phyloP scores from a whole-genome alignment of 2,797 vertebrate species.

The Pygocentrus nattereri region DNA sequence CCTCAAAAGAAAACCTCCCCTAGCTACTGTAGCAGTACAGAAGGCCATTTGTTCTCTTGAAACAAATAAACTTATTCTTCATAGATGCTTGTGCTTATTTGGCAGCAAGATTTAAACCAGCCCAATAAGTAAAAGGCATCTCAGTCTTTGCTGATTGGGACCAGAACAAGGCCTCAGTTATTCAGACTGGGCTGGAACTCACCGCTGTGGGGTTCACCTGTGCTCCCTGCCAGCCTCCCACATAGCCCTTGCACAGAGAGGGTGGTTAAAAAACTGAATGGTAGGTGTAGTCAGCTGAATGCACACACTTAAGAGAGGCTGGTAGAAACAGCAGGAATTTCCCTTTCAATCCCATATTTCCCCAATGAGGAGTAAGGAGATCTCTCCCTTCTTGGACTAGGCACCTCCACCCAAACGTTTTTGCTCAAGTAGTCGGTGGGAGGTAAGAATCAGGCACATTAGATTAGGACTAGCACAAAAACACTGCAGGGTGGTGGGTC shows the following conservation, averaged over 20 bases:
- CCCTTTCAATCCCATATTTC: neutral
- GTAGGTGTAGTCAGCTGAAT: neutral
- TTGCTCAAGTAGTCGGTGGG: neutral
- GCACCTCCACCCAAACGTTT: neutral
- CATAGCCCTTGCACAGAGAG: constrained; percentile 34
- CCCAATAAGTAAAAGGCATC: constrained; percentile 41
- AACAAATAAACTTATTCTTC: constrained; percentile 46
- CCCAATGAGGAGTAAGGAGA: neutral
- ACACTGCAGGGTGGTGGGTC: neutral
- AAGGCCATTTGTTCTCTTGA: constrained; percentile 28
- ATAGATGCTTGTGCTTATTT: constrained; percentile 31
- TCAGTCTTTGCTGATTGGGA: constrained; percentile 43
- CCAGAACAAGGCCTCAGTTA: constrained; percentile 55
- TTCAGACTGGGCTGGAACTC: constrained; percentile 39
- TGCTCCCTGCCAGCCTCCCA: constrained; percentile 41
- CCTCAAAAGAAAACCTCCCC: constrained; percentile 13
- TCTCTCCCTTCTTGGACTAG: neutral
- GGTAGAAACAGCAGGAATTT: constrained; percentile 9
- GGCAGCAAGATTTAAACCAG: constrained; percentile 35
- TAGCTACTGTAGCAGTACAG: constrained; percentile 31
- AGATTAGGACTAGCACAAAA: neutral
- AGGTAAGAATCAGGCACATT: neutral
- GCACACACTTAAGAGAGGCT: constrained; percentile 8
- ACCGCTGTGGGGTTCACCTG: constrained; percentile 38
- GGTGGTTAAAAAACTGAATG: constrained; percentile 12